Conservation (phyloP, 2,113 vertebrate species). For the Xenopus laevis region DNA sequence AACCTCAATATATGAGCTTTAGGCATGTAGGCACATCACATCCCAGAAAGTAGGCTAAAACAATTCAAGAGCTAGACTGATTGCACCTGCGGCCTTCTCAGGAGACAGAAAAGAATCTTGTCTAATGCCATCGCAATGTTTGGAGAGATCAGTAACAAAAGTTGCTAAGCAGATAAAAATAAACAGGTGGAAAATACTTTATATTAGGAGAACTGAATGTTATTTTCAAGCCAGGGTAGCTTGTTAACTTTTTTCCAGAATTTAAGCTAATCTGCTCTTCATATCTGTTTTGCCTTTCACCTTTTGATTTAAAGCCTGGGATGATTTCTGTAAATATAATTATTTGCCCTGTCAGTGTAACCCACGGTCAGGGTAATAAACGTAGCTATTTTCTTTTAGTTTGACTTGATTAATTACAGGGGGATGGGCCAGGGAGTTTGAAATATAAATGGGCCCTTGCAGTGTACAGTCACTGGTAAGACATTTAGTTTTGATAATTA, state of each 20-base stretch:
- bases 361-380: background rate
- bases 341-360: slow-evolving; percentile 4
- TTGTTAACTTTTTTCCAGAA: slow-evolving; percentile 7
- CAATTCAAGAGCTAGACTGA: too few species aligned
- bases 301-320: slow-evolving; percentile 5
- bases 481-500: too few species aligned
- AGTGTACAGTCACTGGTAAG: too few species aligned
- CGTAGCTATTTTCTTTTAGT: background rate
- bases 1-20: too few species aligned
- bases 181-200: background rate
- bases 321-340: slow-evolving; percentile 22
- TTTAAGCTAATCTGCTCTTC: background rate
- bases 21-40: too few species aligned
- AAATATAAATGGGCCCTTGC: too few species aligned
- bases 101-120: too few species aligned
- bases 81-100: too few species aligned
- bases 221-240: background rate
- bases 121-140: background rate
- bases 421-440: too few species aligned
- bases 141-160: background rate
- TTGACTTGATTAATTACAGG: slow-evolving; percentile 9
- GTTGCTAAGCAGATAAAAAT: background rate
- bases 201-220: background rate
- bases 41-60: too few species aligned
- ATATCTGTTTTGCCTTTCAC: background rate